Percentiles rank a stretch among this genome's conserved stretches.
Evolutionary conservation across 2,888 invertebrate species (phyloP).

Genomic region (Andrena chrysosceles): DNA sequence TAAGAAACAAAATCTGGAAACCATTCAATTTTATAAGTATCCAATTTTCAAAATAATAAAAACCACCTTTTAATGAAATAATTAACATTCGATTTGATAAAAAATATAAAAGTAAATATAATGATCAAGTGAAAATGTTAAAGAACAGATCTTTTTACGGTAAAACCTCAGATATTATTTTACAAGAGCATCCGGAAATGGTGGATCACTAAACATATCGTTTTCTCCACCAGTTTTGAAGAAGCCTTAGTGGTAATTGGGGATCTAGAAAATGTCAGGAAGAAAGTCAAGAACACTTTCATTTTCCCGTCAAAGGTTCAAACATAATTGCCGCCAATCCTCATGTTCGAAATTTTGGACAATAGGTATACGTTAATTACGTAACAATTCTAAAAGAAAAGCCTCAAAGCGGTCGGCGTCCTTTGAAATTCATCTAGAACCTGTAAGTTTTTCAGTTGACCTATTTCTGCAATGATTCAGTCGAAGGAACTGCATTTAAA

Average conservation of each 20-base stretch:
- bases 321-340: constrained; percentile 45
- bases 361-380: constrained; percentile 25
- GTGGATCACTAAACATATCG: constrained; percentile 24
- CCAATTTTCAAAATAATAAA: too few relatives aligned
- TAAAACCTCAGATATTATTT: not conserved
- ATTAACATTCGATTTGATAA: too few relatives aligned
- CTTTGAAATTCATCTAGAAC: constrained; percentile 54
- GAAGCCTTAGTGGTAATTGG: constrained; percentile 45
- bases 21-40: too few relatives aligned
- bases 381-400: constrained; percentile 34
- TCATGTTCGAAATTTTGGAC: constrained; percentile 7
- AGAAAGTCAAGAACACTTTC: constrained; percentile 47
- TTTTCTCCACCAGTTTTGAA: constrained; percentile 2
- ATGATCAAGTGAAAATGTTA: not conserved
- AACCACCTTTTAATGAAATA: too few relatives aligned
- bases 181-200: constrained; percentile 25
- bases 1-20: too few relatives aligned
- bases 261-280: constrained; percentile 32
- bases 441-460: constrained; percentile 22
- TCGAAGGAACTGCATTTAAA: too few relatives aligned
- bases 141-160: not conserved
- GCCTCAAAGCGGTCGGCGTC: constrained; percentile 42
- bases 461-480: constrained; percentile 6
- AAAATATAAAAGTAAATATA: not conserved
- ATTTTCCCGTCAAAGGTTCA: constrained; percentile 50